Evolutionary conservation across 2,113 vertebrate genomes (phyloP).

Genomic region (Taurulus bubalis): DNA sequence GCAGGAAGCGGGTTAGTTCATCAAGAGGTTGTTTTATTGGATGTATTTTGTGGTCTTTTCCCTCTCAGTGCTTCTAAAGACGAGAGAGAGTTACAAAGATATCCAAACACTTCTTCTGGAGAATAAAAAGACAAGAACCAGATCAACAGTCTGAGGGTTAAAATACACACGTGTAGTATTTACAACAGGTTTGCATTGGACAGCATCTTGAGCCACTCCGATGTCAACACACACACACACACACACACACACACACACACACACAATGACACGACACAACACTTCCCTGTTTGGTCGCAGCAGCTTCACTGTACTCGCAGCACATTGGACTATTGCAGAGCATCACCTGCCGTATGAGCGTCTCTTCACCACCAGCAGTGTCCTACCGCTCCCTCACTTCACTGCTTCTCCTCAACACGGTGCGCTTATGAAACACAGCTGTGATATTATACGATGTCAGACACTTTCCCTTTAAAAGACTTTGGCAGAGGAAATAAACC

Average conservation of each 20-base stretch:
- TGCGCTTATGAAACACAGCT: too few species aligned
- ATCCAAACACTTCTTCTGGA: constrained; percentile 64
- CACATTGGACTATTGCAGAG: constrained; percentile 65
- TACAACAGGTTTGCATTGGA: constrained; percentile 75
- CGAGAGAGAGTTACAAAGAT: constrained; percentile 78
- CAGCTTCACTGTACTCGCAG: constrained; percentile 70
- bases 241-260: too few species aligned
- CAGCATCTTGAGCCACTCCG: constrained; percentile 70
- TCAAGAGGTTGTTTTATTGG: constrained; percentile 82
- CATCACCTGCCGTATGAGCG: constrained; percentile 34
- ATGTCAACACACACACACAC: constrained; percentile 73
- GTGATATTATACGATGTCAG: constrained; percentile 59
- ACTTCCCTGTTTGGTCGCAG: constrained; percentile 72
- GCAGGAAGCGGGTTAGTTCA: constrained; percentile 77
- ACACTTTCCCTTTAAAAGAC: constrained; percentile 77
- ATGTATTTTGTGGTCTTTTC: constrained; percentile 77
- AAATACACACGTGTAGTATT: constrained; percentile 78
- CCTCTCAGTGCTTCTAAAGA: constrained; percentile 83
- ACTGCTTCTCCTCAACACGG: too few species aligned
- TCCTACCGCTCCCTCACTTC: too few species aligned
- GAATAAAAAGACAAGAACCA: constrained; percentile 70
- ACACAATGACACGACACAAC: constrained; percentile 74
- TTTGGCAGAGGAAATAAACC: constrained; percentile 76
- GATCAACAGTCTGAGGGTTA: constrained; percentile 68
- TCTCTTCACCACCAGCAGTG: too few species aligned